Percentiles rank a stretch among this genome's conserved stretches.
phyloP scores from a whole-genome alignment of 2,113 vertebrate species.

The Oreochromis niloticus region DNA sequence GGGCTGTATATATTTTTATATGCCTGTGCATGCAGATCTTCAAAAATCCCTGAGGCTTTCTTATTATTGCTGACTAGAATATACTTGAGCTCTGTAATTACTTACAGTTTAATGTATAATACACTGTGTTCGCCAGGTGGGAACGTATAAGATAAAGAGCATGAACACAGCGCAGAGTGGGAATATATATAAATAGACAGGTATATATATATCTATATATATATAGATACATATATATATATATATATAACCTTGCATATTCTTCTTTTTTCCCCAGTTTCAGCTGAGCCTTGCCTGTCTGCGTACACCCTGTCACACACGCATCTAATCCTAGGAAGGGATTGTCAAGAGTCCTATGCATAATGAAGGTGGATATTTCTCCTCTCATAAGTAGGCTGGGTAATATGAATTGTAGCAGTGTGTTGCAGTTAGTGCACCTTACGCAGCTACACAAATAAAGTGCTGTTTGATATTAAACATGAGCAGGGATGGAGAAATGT shows the following conservation, averaged over 20 bases:
- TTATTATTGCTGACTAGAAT: constrained; percentile 51
- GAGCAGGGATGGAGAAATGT: constrained; percentile 5
- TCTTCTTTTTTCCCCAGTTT: constrained; percentile 18
- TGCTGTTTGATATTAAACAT: constrained; percentile 47
- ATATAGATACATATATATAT: no score
- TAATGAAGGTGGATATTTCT: constrained; percentile 55
- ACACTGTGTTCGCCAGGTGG: not conserved
- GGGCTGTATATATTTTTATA: constrained; percentile 6
- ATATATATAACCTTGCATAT: constrained; percentile 16
- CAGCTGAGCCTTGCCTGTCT: constrained; percentile 2
- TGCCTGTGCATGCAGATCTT: constrained; percentile 13
- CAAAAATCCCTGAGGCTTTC: constrained; percentile 31
- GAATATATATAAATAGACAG: not conserved
- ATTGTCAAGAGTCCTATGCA: constrained; percentile 53
- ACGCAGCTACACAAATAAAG: constrained; percentile 24
- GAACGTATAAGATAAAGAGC: not conserved
- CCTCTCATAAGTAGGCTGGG: constrained; percentile 25
- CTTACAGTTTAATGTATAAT: constrained; percentile 57
- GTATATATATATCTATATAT: no score
- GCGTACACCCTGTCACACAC: constrained; percentile 26
- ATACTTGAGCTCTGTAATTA: constrained; percentile 48
- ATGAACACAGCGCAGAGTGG: not conserved
- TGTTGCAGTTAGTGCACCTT: constrained; percentile 26
- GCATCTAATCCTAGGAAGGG: constrained; percentile 52
- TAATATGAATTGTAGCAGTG: constrained; percentile 37